Base-by-base conservation (phyloP, 2,113 vertebrate species). In the Protobothrops flavoviridis region DNA sequence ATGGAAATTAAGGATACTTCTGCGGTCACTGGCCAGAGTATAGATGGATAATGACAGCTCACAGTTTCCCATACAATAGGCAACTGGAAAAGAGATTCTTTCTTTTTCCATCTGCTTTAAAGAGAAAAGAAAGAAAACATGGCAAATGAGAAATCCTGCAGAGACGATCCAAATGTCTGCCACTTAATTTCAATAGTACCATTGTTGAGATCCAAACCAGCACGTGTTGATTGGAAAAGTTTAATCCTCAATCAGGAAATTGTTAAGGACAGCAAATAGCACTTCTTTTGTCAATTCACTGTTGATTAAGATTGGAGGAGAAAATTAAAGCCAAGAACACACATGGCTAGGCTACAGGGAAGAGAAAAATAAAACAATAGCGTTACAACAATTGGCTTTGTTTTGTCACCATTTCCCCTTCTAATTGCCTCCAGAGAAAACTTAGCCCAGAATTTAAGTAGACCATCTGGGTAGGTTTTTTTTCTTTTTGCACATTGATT, bases 221-320 rank as follows among this genome's bases (percentile, higher is more conserved):
- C 93, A 88, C 39, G 23, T 93, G 85, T 91, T 74, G 93, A 93
- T 88, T 56, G 59, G 85, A 55, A 56, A 90, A 86, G 74, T 86
- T 86, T 91, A 93, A 91, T 93, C 43, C 90, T 57, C 89, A 93
- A 93, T 93, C 92, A 93, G 81, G 81, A 93, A 90, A 93, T 90
- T 90, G 92, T 93, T 87, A 93, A 90, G 89, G n/a, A 93, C 59
- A 93, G 57, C 90, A 88, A 88, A 88, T 88, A 56, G 26, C 50
- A 93, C 50, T 91, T 93, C 59, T 64, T 91, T 93, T 91, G 85
- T 91, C 61, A 91, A 93, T 88, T 93, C 52, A 4, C 59, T 81
- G 85, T 93, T 88, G 90, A 91, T 93, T 91, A 91, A 91, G 93
- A 87, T 91, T 91, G 93, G 90, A 93, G 90, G 33, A 81, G 61